Evolutionary conservation across 2,888 invertebrate genomes (phyloP).

Genomic region (Volucella inflata): DNA sequence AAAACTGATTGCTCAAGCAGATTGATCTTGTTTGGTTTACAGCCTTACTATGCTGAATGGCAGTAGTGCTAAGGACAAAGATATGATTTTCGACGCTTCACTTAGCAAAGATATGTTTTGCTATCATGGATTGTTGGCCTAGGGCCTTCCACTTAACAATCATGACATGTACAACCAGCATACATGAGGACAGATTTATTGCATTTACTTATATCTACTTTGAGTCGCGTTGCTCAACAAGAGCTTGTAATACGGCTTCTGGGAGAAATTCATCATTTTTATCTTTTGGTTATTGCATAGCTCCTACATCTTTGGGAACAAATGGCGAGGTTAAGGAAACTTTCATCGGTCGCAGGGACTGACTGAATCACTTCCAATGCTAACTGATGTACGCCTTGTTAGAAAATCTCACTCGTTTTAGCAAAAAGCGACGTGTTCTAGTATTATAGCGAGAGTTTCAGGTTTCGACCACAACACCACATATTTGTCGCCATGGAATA

Average conservation of each 20-base stretch:
- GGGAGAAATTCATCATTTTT: constrained; percentile 97
- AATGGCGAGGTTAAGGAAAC: constrained; percentile 95
- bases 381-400: constrained; percentile 89
- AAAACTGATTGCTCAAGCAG: too few species aligned
- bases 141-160: constrained; percentile 96
- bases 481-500: constrained; percentile 92
- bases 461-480: constrained; percentile 95
- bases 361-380: constrained; percentile 92
- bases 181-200: constrained; percentile 95
- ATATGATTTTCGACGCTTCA: too few species aligned
- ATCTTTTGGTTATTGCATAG: constrained; percentile 86
- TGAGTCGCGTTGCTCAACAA: constrained; percentile 99
- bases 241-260: constrained; percentile 99
- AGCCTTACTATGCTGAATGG: too few species aligned
- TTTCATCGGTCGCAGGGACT: constrained; percentile 90
- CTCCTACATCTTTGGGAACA: constrained; percentile 90
- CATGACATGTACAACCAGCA: constrained; percentile 95
- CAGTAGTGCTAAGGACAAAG: too few species aligned
- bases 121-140: constrained; percentile 92
- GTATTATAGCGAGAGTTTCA: constrained; percentile 91
- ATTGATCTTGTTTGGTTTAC: too few species aligned
- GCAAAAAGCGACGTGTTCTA: constrained; percentile 92
- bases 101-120: too few species aligned
- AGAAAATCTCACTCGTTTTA: constrained; percentile 88
- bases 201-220: constrained; percentile 99